Evolutionary conservation across 2,113 vertebrate genomes (phyloP), one percentile per base, ranked within the genome.

Genomic region (Tympanuchus pallidicinctus): DNA sequence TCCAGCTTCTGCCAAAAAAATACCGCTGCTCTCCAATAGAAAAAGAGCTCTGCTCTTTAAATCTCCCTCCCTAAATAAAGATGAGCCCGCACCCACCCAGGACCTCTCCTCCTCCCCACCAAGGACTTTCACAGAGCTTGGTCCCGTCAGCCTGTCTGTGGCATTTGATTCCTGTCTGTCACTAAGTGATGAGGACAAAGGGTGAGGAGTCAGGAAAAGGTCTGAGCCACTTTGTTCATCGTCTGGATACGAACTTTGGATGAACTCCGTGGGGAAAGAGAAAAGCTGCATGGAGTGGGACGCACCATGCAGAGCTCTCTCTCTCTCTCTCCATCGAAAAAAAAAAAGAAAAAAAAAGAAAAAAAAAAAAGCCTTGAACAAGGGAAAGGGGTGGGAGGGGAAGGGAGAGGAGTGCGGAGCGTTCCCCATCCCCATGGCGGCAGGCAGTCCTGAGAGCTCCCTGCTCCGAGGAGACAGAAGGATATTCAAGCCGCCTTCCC

Each of bases 231-330:
- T 98, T 98, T 98, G 98, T 98, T 97, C 98, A 96, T 97, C 98
- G 97, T 98, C 97, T 98, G 98, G 98, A 98, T 98, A 97, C 98
- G 98, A 99, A 99, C 99, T 99, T 97, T 99, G 98, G 97, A 98
- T 99, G 99, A 99, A 99, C 99, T 97, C 98, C 74, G 20, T 75
- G 83, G 94, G 95, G 96, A 93, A 93, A 96, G 92, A 93, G 91
- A 91, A 93, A 96, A 96, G 97, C 90, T 15, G 93, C 95, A 96
- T 66, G 96, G 87, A 89, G 85, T 20, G 1, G 96, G 96, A 94
- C 11, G 1, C 92, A 94, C 91, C 4, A 15, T 30, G 81, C 94
- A 67, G 20, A 76, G 42, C 48, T 3, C 91, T 85, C 80, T 54
- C 45, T 45, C 45, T 45, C 45, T 19, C 95, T 81, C 83, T 90